phyloP scores from a whole-genome alignment of 2,797 vertebrate genomes.

The Pipistrellus kuhlii region DNA sequence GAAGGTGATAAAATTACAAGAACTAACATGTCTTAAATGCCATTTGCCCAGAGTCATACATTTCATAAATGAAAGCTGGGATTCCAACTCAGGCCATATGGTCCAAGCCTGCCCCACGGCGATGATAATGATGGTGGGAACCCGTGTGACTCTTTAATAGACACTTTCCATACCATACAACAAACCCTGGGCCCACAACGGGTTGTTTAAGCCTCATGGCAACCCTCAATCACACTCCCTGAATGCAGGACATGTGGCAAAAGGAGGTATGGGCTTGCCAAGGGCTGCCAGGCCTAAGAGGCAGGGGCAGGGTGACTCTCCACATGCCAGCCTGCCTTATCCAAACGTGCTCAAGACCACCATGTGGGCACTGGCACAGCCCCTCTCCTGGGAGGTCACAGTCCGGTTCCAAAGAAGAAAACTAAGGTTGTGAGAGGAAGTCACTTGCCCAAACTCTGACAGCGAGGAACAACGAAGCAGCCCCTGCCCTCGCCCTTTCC shows the following conservation, averaged over 20 bases:
- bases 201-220: background rate
- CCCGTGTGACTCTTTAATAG: rapidly evolving
- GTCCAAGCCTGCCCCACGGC: rapidly evolving
- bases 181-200: background rate
- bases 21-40: background rate
- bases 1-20: rapidly evolving
- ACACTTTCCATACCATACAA: background rate
- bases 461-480: background rate
- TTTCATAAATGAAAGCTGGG: background rate
- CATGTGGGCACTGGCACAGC: background rate
- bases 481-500: background rate
- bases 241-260: background rate
- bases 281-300: background rate
- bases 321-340: rapidly evolving
- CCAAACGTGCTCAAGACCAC: background rate
- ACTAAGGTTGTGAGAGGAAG: background rate
- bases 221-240: background rate
- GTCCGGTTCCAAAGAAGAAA: background rate
- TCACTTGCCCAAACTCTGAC: background rate
- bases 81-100: too few species aligned
- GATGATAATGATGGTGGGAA: rapidly evolving
- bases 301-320: background rate
- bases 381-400: background rate
- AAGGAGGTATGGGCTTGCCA: background rate
- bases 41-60: background rate